Base-by-base conservation (phyloP, 2,888 invertebrate species). In the Meliscaeva auricollis region DNA sequence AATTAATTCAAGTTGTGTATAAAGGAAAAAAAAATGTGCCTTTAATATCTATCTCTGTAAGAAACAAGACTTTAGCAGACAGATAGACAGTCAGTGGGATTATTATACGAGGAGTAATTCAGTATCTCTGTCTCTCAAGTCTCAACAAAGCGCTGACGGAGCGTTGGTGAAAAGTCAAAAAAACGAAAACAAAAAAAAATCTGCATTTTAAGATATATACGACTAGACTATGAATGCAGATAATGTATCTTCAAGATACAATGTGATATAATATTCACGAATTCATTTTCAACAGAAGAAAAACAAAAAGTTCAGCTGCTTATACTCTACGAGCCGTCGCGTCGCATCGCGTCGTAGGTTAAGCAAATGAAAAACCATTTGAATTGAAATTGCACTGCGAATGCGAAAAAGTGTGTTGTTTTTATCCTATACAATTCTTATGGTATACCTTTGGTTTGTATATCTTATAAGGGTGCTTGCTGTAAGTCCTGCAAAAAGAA, bases 181-280 rank as follows among this genome's bases (percentile, higher is more conserved):
- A 22, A 64, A 11, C n/a, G 6, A 30, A 32, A 6, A 5, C n/a
- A 15, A 22, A 66, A 82, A 30, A 70, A 85, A 87, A 88, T 88
- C 87, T 88, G 80, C 87, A 87, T 87, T 85, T 76, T 84, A 74
- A 87, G 72, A 88, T 38, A 26, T 88, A 87, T 81, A 87, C 84
- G 82, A 84, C 87, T 73, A 87, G 87, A 88, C 88, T 87, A 83
- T 80, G 87, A 88, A 88, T 87, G 87, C 87, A 88, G 88, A 88
- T 88, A 87, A 85, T 84, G 87, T 84, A 87, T 85, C 76, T 75
- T 77, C 75, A 80, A 87, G 87, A 87, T 75, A 62, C 60, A 79
- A 75, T 70, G 70, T 41, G 75, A 74, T 75, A 79, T 35, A 66
- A 58, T 79, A 79, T 80, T 72, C 75, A 75, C 74, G 79, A 79